Base-by-base conservation (phyloP, 1,140 invertebrate species). In the Nephotettix cincticeps region DNA sequence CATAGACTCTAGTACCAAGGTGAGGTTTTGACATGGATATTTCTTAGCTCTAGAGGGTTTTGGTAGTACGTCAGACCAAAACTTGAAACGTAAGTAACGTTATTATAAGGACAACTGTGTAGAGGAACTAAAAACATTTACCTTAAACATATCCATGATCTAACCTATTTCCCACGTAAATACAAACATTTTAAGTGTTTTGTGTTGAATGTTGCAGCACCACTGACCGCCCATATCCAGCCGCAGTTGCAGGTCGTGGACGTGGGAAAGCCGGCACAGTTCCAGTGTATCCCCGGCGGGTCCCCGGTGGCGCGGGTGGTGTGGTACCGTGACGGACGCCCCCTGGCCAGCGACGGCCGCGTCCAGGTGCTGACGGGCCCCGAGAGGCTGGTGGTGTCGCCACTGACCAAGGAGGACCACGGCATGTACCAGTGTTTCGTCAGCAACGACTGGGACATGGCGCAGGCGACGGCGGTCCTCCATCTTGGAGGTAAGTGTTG, bases 381-480 rank as follows among this genome's bases (percentile, higher is more conserved):
- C 6, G 72, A 76, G 30, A 80, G 84, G 58, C 76, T 93, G 70
- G 86, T 85, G 75, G 87, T 96, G 74, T 85, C 86, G 27, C 86
- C 89, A 14, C 85, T 94, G 17, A 87, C 88, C 27, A 88, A 89
- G 72, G 88, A 91, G 63, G 93, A 95, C 79, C 86, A 90, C 71
- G 94, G 94, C 1, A 91, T 95, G 86, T 97, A 95, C 82, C 94
- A 95, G 75, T 98, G 95, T 80, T 91, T 94, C 72, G 93, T 91
- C 1, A 89, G 87, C 73, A 93, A 94, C 75, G 90, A 93, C 70
- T 91, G 89, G 80, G 92, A 95, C 77, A 92, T 94, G 82, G 91
- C 90, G 23, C 91, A 94, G 78, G 91, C 92, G 0, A 90, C 89
- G 13, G 88, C 93, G 0, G 92, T 95, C 78, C 84, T 96, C 9